These are phyloP conservation scores for Apodemus speciosus DNA, from an alignment of 2,113 vertebrate genomes.

Conservation along the genomic window DNA sequence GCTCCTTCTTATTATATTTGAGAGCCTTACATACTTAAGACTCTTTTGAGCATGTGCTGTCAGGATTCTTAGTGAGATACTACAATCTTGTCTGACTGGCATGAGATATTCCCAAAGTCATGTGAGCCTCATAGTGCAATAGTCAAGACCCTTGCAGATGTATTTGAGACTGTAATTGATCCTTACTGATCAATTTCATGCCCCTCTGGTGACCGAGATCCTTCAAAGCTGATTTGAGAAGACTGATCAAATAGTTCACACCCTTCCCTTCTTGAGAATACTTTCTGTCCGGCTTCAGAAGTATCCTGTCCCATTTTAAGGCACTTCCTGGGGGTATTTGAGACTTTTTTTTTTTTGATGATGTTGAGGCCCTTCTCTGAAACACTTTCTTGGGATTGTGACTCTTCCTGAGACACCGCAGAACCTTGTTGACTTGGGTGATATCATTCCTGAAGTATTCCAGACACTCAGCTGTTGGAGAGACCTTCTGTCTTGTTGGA, in stretches of 20 bases:
- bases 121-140: neutral
- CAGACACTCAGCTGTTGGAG: neutral
- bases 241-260: neutral
- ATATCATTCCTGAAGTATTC: neutral
- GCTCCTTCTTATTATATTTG: neutral
- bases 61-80: neutral
- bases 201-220: constrained; percentile 17
- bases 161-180: constrained; percentile 33
- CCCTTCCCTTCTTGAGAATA: neutral
- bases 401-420: neutral
- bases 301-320: neutral
- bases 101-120: neutral
- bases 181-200: neutral
- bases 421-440: neutral
- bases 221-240: constrained; percentile 11
- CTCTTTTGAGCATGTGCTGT: neutral
- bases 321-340: neutral
- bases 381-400: neutral
- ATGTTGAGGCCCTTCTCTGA: neutral
- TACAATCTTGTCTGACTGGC: neutral
- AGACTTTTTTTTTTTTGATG: neutral
- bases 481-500: neutral
- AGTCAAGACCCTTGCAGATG: neutral
- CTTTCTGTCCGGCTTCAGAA: constrained; percentile 7
- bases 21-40: neutral